Conservation (phyloP, 2,113 vertebrate species). For the Plecotus auritus region DNA sequence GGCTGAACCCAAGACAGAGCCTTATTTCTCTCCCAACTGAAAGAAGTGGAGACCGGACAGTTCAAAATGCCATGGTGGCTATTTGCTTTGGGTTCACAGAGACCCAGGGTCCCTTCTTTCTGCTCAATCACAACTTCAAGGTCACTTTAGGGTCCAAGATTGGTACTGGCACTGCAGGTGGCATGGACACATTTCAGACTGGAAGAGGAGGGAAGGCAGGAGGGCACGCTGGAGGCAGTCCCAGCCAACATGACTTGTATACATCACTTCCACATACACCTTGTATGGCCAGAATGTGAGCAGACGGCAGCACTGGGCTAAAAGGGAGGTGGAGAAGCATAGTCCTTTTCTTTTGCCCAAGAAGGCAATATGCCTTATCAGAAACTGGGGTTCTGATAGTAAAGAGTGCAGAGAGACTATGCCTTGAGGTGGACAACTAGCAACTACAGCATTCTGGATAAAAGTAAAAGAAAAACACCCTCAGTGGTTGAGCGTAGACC, state of each 20-base stretch:
- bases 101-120: background rate
- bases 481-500: too few species aligned
- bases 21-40: background rate
- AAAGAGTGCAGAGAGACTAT: background rate
- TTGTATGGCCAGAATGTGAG: background rate
- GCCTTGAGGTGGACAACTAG: background rate
- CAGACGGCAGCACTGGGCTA: background rate
- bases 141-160: background rate
- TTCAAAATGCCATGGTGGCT: background rate
- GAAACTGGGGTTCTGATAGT: background rate
- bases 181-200: background rate
- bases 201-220: background rate
- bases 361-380: background rate
- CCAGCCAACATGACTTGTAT: accelerated
- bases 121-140: background rate
- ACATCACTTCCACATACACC: too few species aligned
- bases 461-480: background rate
- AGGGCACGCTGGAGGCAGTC: background rate
- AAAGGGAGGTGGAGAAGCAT: background rate
- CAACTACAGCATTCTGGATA: background rate
- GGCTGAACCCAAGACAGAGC: background rate
- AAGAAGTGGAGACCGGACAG: background rate
- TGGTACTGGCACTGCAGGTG: accelerated
- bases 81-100: background rate
- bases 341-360: background rate